Percentiles rank a stretch among this genome's conserved stretches.
These are phyloP conservation scores for Helostoma temminkii DNA, from an alignment of 2,797 vertebrate species.

Conservation along the genomic window DNA sequence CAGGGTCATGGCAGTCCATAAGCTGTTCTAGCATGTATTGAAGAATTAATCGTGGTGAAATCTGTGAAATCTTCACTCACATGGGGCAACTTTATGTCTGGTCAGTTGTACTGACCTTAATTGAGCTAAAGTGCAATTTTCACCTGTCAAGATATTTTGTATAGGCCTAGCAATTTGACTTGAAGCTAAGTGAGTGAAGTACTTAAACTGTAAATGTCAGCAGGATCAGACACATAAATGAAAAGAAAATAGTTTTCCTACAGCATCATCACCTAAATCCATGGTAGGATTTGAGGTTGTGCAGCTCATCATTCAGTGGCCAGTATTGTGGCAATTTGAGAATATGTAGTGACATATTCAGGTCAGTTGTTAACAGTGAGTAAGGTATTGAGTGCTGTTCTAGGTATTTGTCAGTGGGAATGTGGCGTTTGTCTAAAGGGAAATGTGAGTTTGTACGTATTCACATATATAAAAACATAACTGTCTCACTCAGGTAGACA, in stretches of 20 bases:
- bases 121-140: neutral
- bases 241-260: slow-evolving; percentile 33
- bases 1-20: neutral
- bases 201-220: slow-evolving; percentile 6
- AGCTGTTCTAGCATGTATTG: neutral
- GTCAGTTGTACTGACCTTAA: neutral
- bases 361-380: slow-evolving; percentile 65
- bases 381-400: slow-evolving; percentile 48
- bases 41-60: slow-evolving; percentile 1
- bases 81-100: neutral
- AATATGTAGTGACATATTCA: slow-evolving; percentile 70
- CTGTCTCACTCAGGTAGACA: slow-evolving; percentile 14
- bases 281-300: slow-evolving; percentile 29
- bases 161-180: neutral
- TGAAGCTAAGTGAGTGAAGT: slow-evolving; percentile 3
- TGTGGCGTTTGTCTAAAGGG: slow-evolving; percentile 42
- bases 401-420: slow-evolving; percentile 42
- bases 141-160: neutral
- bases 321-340: slow-evolving; percentile 38
- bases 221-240: slow-evolving; percentile 24
- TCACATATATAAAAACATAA: slow-evolving; percentile 9
- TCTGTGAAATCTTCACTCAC: neutral
- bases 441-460: slow-evolving; percentile 41
- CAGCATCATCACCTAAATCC: slow-evolving; percentile 33
- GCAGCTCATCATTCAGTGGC: slow-evolving; percentile 57